Conservation (phyloP, 2,113 vertebrate species). For the Asarcornis scutulata region DNA sequence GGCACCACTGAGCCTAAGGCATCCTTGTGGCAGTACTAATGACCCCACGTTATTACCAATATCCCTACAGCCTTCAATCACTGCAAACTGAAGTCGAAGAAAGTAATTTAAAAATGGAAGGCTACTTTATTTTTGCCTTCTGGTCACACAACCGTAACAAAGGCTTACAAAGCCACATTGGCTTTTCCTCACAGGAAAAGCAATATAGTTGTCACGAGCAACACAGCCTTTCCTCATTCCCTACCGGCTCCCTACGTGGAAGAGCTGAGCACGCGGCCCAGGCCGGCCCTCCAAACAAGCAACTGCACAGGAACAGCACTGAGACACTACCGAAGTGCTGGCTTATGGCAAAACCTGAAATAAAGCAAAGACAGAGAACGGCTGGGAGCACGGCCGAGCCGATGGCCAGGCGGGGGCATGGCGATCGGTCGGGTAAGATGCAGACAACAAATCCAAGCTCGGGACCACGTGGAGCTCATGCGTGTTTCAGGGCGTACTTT, state of each 20-base stretch:
- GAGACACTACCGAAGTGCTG: not conserved
- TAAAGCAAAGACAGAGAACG: not conserved
- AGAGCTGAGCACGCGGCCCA: constrained; percentile 23
- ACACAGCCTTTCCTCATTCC: not conserved
- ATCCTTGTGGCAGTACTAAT: not conserved
- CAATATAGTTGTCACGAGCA: not conserved
- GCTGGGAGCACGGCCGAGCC: not conserved
- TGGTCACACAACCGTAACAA: not conserved
- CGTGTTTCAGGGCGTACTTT: constrained; percentile 20
- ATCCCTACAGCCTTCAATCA: constrained; percentile 40
- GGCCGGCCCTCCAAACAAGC: constrained; percentile 1
- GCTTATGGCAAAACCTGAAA: not conserved
- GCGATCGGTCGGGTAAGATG: not conserved
- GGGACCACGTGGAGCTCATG: constrained; percentile 51
- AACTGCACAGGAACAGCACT: constrained; percentile 15
- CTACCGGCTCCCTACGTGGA: not conserved
- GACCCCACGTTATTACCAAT: not conserved
- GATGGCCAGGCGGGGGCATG: not conserved
- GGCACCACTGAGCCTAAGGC: not conserved
- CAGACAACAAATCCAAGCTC: constrained; percentile 59
- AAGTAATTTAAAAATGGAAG: constrained; percentile 44
- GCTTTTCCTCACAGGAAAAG: constrained; percentile 7
- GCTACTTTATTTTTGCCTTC: constrained; percentile 35
- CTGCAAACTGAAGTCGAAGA: constrained; percentile 23
- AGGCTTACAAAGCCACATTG: constrained; percentile 9